These are phyloP conservation scores for Allygus modestus DNA, from an alignment of 2,888 invertebrate species.

Conservation along the genomic window DNA sequence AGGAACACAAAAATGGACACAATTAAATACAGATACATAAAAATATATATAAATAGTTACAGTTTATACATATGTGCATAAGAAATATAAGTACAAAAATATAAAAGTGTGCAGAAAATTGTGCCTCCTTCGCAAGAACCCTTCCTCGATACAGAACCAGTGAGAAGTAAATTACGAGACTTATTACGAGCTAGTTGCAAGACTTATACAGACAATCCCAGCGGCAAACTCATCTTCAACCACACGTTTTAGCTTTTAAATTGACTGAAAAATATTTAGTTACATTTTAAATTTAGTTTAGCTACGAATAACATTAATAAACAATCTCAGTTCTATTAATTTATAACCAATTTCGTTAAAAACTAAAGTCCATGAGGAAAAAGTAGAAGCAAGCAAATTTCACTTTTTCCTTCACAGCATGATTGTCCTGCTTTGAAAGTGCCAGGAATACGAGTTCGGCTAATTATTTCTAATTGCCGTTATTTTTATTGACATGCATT, in stretches of 20 bases:
- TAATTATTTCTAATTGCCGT: not conserved
- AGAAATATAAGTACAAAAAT: constrained; percentile 65
- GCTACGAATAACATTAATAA: not conserved
- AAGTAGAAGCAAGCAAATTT: not conserved
- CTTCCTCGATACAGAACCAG: constrained; percentile 14
- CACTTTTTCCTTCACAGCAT: not conserved
- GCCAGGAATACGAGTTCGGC: not conserved
- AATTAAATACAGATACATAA: constrained; percentile 64
- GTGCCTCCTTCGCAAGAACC: constrained; percentile 38
- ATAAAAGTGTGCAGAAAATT: constrained; percentile 65
- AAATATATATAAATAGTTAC: constrained; percentile 60
- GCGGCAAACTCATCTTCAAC: not conserved
- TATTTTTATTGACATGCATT: not conserved
- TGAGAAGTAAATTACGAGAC: constrained; percentile 11
- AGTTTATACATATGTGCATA: constrained; percentile 61
- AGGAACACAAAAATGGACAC: constrained; percentile 51
- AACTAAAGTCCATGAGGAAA: constrained; percentile 2
- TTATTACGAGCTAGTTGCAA: constrained; percentile 17
- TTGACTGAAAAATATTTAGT: not conserved
- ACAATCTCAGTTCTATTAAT: not conserved
- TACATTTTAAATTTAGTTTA: not conserved
- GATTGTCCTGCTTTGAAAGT: constrained; percentile 20
- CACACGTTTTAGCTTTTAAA: constrained; percentile 1
- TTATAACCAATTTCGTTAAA: not conserved
- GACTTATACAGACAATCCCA: not conserved